phyloP scores from a whole-genome alignment of 2,888 invertebrate genomes.

The Beris chalybata region DNA sequence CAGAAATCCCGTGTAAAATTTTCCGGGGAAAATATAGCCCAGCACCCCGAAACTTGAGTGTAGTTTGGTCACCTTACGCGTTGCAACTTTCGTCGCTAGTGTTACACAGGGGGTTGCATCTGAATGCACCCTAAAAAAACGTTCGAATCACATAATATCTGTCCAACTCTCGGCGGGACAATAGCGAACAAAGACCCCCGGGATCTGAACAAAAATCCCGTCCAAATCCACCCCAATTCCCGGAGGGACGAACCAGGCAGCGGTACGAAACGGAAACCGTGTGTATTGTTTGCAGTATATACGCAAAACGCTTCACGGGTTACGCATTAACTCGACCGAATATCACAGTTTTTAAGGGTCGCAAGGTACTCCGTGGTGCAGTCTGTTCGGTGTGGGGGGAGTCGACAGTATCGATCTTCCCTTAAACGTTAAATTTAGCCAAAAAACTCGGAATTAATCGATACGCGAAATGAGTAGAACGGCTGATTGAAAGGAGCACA shows the following conservation, averaged over 20 bases:
- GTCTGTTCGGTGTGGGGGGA: background rate
- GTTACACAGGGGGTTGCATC: too few relatives aligned
- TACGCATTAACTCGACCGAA: constrained; percentile 23
- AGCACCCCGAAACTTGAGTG: too few relatives aligned
- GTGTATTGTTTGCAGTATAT: background rate
- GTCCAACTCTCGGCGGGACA: background rate
- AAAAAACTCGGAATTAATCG: too few relatives aligned
- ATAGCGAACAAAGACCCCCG: constrained; percentile 11
- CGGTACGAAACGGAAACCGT: background rate
- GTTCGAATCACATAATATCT: background rate
- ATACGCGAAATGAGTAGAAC: background rate
- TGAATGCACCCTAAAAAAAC: too few relatives aligned
- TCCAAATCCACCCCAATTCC: constrained; percentile 4
- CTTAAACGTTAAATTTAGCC: too few relatives aligned
- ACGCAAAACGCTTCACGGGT: constrained; percentile 25
- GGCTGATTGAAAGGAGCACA: constrained; percentile 8
- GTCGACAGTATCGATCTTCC: too few relatives aligned
- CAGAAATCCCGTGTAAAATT: too few relatives aligned
- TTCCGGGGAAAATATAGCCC: too few relatives aligned
- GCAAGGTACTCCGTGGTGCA: background rate
- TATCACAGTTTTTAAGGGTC: constrained; percentile 27
- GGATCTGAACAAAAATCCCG: constrained; percentile 1
- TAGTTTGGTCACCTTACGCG: too few relatives aligned
- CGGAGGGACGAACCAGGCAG: background rate
- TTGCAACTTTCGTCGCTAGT: too few relatives aligned